Evolutionary conservation across 1,140 invertebrate species (phyloP).

Genomic region (Leptestheria dahalacensis): DNA sequence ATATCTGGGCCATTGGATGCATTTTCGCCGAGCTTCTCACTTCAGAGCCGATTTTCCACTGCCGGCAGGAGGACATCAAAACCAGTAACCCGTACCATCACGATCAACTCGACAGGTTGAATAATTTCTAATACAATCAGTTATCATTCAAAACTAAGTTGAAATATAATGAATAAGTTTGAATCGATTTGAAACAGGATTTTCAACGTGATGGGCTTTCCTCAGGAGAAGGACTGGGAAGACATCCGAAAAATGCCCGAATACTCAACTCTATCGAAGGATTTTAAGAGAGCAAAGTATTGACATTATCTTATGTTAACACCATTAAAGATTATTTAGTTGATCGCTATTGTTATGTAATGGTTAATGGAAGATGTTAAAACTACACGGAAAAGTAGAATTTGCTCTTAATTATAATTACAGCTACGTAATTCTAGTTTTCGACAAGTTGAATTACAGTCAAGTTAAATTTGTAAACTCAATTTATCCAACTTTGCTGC

Average conservation of each 20-base stretch:
- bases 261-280: slow-evolving; percentile 86
- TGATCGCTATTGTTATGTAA: background rate
- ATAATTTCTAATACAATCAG: background rate
- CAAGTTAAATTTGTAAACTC: too few relatives aligned
- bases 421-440: too few relatives aligned
- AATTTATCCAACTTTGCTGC: slow-evolving; percentile 28
- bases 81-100: slow-evolving; percentile 99
- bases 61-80: slow-evolving; percentile 98
- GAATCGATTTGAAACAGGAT: too few relatives aligned
- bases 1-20: slow-evolving; percentile 99
- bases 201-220: slow-evolving; percentile 99
- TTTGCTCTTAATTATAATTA: background rate
- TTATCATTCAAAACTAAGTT: background rate
- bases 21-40: slow-evolving; percentile 96
- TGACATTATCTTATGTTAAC: slow-evolving; percentile 22
- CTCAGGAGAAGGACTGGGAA: slow-evolving; percentile 97
- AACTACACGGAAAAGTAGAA: background rate
- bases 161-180: too few relatives aligned
- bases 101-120: slow-evolving; percentile 80
- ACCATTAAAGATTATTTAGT: background rate
- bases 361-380: background rate
- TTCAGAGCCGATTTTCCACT: slow-evolving; percentile 98
- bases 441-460: too few relatives aligned
- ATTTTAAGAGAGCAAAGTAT: slow-evolving; percentile 92
- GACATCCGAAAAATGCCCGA: slow-evolving; percentile 99